Base-by-base conservation (phyloP, 2,113 vertebrate genomes). In the Orycteropus afer region DNA sequence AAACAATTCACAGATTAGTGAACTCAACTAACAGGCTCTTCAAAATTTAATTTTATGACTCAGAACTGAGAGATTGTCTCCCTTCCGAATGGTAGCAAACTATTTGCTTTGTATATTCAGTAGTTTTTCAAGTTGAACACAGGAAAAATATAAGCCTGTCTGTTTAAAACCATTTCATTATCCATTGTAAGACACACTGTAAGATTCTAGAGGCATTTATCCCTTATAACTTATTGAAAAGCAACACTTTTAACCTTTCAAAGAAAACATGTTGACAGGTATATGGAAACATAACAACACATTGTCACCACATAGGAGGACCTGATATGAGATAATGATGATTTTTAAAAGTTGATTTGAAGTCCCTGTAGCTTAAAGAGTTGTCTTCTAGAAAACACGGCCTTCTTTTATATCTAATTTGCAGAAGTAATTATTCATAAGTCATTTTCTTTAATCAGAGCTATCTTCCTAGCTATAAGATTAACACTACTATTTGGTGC, bases 271-370 rank as follows among this genome's bases (percentile, higher is more conserved):
- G 11, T 73, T 96, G 84, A 89, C 40, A 91, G 23, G 84, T 78
- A 61, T 20, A 63, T n/a, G 37, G 40, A 91, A 89, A 81, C 13
- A 67, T 69, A 80, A 77, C n/a, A 93, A 42, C 34, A 92, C 55
- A 69, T 71, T 80, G 53, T 90, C 67, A 88, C 29, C 34, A 51
- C 82, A 8, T 63, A 27, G n/a, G 32, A 94, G 22, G 61, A 91
- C 18, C 55, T 59, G 25, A 42, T 55, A 8, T 74, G 42, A 57
- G n/a, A 74, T 65, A 74, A 87, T 67, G 40, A 84, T 57, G 80
- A 87, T 22, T 82, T 82, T 73, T 73, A 27, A 27, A 79, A 86
- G 51, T 91, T 95, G 91, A 63, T 59, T 53, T 94, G 61, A 94
- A 79, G 61, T n/a, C 1, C 8, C 25, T 73, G 12, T 13, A 42